phyloP scores from a whole-genome alignment of 2,113 vertebrate genomes.

The Cyprinodon brontotheroides region DNA sequence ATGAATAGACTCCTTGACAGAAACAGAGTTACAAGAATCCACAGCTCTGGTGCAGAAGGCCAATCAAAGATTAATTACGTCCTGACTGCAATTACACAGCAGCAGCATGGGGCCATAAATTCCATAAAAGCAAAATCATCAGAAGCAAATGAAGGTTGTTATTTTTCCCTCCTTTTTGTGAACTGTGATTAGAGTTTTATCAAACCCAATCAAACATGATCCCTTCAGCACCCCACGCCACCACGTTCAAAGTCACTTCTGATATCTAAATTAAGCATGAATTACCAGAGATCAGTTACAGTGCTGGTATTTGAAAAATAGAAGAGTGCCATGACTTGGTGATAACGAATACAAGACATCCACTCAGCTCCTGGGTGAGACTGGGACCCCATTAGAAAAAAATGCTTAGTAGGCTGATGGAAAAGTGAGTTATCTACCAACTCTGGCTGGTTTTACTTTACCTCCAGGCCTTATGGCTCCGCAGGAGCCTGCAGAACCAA shows the following conservation, averaged over 20 bases:
- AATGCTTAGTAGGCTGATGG: constrained; percentile 71
- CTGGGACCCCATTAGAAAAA: constrained; percentile 60
- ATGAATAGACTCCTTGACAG: neutral
- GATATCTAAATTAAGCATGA: constrained; percentile 31
- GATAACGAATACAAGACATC: constrained; percentile 51
- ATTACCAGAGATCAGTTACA: constrained; percentile 35
- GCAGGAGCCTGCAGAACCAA: constrained; percentile 41
- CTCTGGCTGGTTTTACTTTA: constrained; percentile 57
- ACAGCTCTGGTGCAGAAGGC: constrained; percentile 19
- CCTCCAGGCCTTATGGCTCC: constrained; percentile 50
- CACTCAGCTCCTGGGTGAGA: constrained; percentile 58
- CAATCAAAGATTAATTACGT: constrained; percentile 50
- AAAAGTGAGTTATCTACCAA: constrained; percentile 68
- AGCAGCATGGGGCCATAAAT: constrained; percentile 43
- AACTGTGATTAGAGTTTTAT: constrained; percentile 49
- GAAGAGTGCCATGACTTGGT: constrained; percentile 41
- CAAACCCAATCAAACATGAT: constrained; percentile 49
- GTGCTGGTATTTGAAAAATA: constrained; percentile 36
- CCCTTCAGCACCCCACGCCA: constrained; percentile 30
- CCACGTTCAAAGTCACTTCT: constrained; percentile 37
- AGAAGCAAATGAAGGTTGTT: constrained; percentile 27
- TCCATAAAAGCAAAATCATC: constrained; percentile 46
- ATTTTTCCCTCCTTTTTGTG: constrained; percentile 14
- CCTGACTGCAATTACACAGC: constrained; percentile 37
- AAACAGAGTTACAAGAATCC: constrained; percentile 29